Evolutionary conservation across 2,888 invertebrate species (phyloP).

Genomic region (Stratiomys singularior): DNA sequence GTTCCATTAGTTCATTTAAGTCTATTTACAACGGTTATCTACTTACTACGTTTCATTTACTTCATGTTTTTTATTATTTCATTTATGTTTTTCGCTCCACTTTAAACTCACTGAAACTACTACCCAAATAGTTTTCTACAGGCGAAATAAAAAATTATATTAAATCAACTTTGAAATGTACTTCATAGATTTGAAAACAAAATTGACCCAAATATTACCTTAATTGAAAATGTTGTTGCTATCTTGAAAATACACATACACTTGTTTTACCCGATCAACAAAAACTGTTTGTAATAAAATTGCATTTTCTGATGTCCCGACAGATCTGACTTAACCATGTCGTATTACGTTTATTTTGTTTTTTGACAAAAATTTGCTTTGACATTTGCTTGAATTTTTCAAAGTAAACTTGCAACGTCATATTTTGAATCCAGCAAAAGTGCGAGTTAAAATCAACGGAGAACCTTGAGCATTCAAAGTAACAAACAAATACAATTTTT

Average conservation of each 20-base stretch:
- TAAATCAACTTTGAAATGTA: conserved; percentile 36
- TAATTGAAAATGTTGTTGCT: background rate
- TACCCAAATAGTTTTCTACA: background rate
- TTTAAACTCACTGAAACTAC: background rate
- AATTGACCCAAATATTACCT: background rate
- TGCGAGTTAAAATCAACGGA: too few relatives aligned
- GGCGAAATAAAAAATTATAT: background rate
- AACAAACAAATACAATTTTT: too few relatives aligned
- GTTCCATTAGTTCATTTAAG: background rate
- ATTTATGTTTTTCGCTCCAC: background rate
- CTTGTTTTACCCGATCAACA: too few relatives aligned
- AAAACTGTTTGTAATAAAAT: too few relatives aligned
- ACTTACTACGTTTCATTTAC: background rate
- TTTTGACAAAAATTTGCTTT: conserved; percentile 18
- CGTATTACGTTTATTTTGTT: conserved; percentile 18
- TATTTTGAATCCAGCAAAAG: too few relatives aligned
- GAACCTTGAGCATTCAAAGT: too few relatives aligned
- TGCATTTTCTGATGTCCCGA: too few relatives aligned
- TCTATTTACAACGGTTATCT: background rate
- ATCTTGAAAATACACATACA: too few relatives aligned
- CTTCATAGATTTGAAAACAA: conserved; percentile 21
- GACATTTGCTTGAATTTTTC: background rate
- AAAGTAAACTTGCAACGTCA: background rate
- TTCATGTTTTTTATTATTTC: background rate
- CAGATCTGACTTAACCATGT: background rate